Base-by-base conservation (phyloP, 92 coral and sea anemone species). In the Actinernus sp. region DNA sequence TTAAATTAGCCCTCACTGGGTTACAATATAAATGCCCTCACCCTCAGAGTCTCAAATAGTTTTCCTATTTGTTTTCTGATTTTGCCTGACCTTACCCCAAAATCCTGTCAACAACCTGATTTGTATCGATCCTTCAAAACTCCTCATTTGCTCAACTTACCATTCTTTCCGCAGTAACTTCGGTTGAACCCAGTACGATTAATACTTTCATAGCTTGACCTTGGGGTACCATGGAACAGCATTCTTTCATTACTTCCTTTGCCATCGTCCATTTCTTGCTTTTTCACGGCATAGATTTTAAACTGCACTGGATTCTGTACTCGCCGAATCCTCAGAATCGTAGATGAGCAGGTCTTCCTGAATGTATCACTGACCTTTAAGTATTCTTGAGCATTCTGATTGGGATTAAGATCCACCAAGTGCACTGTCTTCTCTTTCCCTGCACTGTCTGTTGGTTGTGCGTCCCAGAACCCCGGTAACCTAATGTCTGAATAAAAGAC, bases 151-250 rank as follows among this genome's bases (percentile, higher is more conserved):
- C n/a, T n/a, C n/a, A n/a, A 50, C 78, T 61, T 38, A 89, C 96
- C 91, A 47, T 84, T 78, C 36, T 62, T 74, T 7, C 96, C 88
- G 34, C 61, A 50, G 43, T 58, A 89, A 44, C 87, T 89, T 41
- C 96, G 68, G 82, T 89, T 89, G 52, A 89, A 78, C 10, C 96
- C 96, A 21, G 16, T 22, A 0, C 32, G 39, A 61, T 79, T 89
- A 19, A 89, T 89, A 10, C 48, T 72, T 0, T 65, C 21, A 20
- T 78, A 48, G 40, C 71, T 84, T 14, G 4, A 43, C 22, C 52
- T 25, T 0, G 74, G 58, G 4, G 96, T 89, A 0, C 96, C 96
- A 40, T 89, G 96, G 55, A 76, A 89, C 32, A 89, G 79, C 9
- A 49, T 16, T 63, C 43, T 79, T 43, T 89, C 96, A 20, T 89